A percentile compares a stretch with the other conserved stretches of the same genome.
These are phyloP conservation scores for Palloptera scutellata DNA, from an alignment of 2,888 invertebrate species.

Conservation along the genomic window DNA sequence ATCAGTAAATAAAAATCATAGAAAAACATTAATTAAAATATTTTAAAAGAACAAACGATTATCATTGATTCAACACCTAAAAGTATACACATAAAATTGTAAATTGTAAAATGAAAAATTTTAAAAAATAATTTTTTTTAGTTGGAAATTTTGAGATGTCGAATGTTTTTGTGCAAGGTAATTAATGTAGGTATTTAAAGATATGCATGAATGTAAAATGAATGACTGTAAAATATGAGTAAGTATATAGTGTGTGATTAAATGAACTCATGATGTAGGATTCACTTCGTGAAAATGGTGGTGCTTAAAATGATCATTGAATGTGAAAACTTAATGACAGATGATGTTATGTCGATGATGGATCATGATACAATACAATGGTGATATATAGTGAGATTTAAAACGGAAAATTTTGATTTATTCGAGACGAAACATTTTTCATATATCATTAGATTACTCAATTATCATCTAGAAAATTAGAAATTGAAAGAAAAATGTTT, in stretches of 20 bases:
- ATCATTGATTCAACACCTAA: slow-evolving; percentile 3
- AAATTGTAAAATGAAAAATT: background rate
- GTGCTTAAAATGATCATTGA: background rate
- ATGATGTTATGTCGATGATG: background rate
- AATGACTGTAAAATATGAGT: slow-evolving; percentile 10
- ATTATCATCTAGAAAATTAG: slow-evolving; percentile 63
- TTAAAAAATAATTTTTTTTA: background rate
- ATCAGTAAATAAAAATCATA: background rate
- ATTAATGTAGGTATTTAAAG: slow-evolving; percentile 6
- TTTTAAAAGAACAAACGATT: background rate
- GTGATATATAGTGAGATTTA: slow-evolving; percentile 23
- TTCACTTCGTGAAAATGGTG: slow-evolving; percentile 18
- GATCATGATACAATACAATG: background rate
- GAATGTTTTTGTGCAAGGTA: slow-evolving; percentile 33
- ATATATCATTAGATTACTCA: slow-evolving; percentile 22
- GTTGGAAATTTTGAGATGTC: slow-evolving; percentile 28
- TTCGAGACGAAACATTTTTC: slow-evolving; percentile 30
- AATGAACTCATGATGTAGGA: slow-evolving; percentile 13
- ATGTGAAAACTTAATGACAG: slow-evolving; percentile 2
- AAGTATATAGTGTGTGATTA: slow-evolving; percentile 12
- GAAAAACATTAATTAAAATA: background rate
- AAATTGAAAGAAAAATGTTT: slow-evolving; percentile 56
- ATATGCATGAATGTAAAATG: slow-evolving; percentile 15
- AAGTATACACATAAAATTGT: slow-evolving; percentile 5
- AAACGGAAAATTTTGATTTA: slow-evolving; percentile 31